phyloP scores from a whole-genome alignment of 2,888 invertebrate genomes.

The Odontothrips loti region DNA sequence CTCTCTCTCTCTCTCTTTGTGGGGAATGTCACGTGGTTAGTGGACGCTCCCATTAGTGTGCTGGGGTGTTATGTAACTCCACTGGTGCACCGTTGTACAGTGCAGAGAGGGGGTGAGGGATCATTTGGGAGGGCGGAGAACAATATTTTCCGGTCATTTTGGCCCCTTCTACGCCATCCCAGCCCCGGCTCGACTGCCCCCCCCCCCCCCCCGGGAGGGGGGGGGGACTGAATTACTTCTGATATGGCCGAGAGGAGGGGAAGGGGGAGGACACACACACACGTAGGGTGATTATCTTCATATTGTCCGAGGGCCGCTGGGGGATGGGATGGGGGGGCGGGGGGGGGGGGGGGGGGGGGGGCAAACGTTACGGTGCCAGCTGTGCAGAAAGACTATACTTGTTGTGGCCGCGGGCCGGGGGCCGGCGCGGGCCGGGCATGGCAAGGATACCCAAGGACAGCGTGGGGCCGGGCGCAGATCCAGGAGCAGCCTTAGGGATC shows the following conservation, averaged over 20 bases:
- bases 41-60: background rate
- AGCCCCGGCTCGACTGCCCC: background rate
- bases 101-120: background rate
- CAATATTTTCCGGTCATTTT: constrained; percentile 25
- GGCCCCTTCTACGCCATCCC: background rate
- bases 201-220: background rate
- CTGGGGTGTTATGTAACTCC: background rate
- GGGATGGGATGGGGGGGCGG: background rate
- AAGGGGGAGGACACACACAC: background rate
- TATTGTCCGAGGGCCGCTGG: background rate
- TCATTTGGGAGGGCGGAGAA: background rate
- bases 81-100: background rate
- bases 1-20: background rate
- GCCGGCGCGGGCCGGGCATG: too few relatives aligned
- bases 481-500: too few relatives aligned
- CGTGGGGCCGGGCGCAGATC: too few relatives aligned
- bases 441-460: too few relatives aligned
- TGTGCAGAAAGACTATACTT: too few relatives aligned
- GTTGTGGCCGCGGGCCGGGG: too few relatives aligned
- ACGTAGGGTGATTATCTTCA: constrained; percentile 13
- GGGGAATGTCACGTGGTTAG: background rate
- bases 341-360: background rate
- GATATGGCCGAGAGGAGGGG: background rate
- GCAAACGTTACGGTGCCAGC: background rate
- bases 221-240: background rate